Conservation (phyloP, 2,888 invertebrate genomes). For the Boloria selene region DNA sequence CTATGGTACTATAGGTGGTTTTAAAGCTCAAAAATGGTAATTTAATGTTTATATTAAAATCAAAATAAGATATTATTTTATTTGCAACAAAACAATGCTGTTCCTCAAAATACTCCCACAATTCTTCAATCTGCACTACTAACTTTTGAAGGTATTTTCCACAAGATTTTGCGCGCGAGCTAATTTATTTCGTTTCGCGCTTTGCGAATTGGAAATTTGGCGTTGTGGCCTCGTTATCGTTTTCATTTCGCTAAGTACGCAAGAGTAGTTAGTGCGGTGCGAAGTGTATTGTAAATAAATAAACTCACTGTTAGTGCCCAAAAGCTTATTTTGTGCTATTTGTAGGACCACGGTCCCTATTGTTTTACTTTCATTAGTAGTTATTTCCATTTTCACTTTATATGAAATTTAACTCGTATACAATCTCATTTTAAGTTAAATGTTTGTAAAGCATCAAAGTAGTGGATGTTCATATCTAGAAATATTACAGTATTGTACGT, state of each 20-base stretch:
- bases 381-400: conserved; percentile 16
- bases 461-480: no score
- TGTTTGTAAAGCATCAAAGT: no score
- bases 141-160: background rate
- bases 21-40: background rate
- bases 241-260: conserved; percentile 65
- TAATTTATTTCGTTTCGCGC: conserved; percentile 34
- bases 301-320: conserved; percentile 38
- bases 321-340: conserved; percentile 9
- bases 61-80: no score
- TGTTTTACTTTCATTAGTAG: conserved; percentile 9
- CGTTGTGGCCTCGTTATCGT: conserved; percentile 54
- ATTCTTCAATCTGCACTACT: no score
- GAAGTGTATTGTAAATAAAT: conserved; percentile 51
- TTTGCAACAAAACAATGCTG: no score
- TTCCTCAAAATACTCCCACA: no score
- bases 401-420: background rate
- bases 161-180: conserved; percentile 19
- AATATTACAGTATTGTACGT: no score
- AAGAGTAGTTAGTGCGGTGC: conserved; percentile 47
- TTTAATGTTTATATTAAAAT: no score
- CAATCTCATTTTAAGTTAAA: no score
- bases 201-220: conserved; percentile 41
- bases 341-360: background rate
- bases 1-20: no score